A percentile compares a stretch with the other conserved stretches of the same genome.
Evolutionary conservation across 2,113 vertebrate genomes (phyloP).

Genomic region (Nibea coibor): DNA sequence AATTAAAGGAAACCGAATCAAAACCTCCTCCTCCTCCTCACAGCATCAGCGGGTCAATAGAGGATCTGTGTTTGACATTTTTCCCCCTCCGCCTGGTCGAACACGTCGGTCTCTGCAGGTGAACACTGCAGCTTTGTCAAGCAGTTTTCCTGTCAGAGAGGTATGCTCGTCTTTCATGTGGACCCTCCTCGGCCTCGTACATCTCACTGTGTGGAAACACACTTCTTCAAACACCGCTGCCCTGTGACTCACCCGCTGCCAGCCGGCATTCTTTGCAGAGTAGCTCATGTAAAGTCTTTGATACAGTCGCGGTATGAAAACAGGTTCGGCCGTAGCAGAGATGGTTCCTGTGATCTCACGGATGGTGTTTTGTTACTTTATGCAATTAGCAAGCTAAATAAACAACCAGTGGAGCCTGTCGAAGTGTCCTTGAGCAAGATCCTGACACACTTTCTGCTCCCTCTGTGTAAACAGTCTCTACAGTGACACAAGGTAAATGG

Average conservation of each 20-base stretch:
- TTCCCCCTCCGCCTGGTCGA: background rate
- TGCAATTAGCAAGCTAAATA: background rate
- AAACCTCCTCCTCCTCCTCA: background rate
- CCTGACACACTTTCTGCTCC: constrained; percentile 3
- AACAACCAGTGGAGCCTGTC: constrained; percentile 1
- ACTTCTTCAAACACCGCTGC: constrained; percentile 1
- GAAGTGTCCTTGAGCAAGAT: background rate
- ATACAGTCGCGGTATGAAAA: background rate
- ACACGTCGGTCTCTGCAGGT: background rate
- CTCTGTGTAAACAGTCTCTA: background rate
- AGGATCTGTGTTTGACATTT: constrained; percentile 1
- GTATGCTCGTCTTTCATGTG: background rate
- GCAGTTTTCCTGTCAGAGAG: background rate
- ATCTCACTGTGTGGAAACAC: background rate
- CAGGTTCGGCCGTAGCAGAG: background rate
- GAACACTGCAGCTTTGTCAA: constrained; percentile 9
- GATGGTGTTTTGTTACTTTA: constrained; percentile 8
- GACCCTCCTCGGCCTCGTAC: background rate
- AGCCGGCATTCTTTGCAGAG: background rate
- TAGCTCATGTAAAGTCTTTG: background rate
- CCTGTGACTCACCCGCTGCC: constrained; percentile 3
- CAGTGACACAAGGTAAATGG: background rate
- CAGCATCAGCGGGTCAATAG: background rate
- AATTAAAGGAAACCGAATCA: background rate
- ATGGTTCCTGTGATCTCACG: background rate